These are phyloP conservation scores for Tanytarsus gracilentus DNA, from an alignment of 2,888 invertebrate genomes.

Conservation along the genomic window DNA sequence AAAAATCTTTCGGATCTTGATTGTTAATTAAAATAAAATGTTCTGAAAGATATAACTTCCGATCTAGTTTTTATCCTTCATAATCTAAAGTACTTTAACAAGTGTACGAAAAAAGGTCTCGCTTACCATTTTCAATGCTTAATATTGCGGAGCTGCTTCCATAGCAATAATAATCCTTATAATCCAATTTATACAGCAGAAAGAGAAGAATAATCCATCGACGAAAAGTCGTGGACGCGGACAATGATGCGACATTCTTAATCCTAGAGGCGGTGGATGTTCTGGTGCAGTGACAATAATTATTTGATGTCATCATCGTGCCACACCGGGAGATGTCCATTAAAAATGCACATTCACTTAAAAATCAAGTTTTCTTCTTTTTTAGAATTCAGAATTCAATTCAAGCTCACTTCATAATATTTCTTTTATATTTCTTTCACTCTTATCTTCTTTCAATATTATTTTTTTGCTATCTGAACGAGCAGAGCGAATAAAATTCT, in stretches of 20 bases:
- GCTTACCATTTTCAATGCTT: slow-evolving; percentile 28
- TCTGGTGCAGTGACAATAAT: slow-evolving; percentile 14
- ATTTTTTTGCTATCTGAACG: not conserved
- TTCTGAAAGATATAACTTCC: not conserved
- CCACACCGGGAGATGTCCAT: not conserved
- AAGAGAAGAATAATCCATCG: slow-evolving; percentile 27
- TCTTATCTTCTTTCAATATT: not conserved
- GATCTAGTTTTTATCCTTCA: not conserved
- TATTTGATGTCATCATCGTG: slow-evolving; percentile 25
- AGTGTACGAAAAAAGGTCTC: not conserved
- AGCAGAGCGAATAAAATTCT: not conserved
- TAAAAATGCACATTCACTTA: slow-evolving; percentile 6
- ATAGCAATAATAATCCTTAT: slow-evolving; percentile 29
- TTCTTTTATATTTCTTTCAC: not conserved
- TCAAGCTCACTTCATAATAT: too few relatives aligned
- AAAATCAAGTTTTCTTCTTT: slow-evolving; percentile 16
- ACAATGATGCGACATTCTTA: slow-evolving; percentile 8
- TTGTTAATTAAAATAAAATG: not conserved
- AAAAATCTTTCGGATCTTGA: not conserved
- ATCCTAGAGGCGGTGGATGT: too few relatives aligned
- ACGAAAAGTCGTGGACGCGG: slow-evolving; percentile 5
- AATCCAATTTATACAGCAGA: slow-evolving; percentile 28
- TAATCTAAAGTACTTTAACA: not conserved
- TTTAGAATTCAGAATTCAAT: too few relatives aligned
- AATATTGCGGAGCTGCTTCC: slow-evolving; percentile 23